Evolutionary conservation across 2,113 vertebrate species (phyloP).

Genomic region (Ammodytes dubius): DNA sequence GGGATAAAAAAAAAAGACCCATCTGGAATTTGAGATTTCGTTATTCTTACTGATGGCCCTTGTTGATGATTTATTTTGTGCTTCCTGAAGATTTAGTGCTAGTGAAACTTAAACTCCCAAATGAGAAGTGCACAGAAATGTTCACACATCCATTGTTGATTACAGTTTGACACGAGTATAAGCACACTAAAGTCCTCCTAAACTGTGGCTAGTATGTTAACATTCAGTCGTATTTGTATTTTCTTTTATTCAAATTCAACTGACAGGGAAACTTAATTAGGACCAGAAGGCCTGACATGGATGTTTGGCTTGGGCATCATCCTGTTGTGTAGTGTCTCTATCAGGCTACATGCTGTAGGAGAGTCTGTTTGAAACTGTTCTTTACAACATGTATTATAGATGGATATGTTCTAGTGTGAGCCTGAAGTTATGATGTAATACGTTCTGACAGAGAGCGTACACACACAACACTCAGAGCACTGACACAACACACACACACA

Average conservation of each 20-base stretch:
- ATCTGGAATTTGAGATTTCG: neutral
- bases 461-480: neutral
- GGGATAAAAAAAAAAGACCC: neutral
- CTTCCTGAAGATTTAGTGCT: too few species aligned
- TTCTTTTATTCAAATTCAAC: neutral
- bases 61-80: neutral
- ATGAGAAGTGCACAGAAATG: neutral
- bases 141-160: neutral
- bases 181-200: neutral
- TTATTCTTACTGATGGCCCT: neutral
- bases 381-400: neutral
- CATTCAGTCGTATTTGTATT: neutral
- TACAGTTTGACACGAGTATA: neutral
- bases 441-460: slow-evolving; percentile 10
- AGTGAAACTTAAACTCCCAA: neutral
- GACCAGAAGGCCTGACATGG: neutral
- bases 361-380: neutral
- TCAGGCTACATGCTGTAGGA: neutral
- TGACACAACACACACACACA: neutral
- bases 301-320: neutral
- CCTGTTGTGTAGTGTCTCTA: neutral
- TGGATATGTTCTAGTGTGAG: neutral
- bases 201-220: neutral
- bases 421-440: slow-evolving; percentile 1
- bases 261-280: neutral